These are phyloP conservation scores for Tachystola acroxantha DNA, from an alignment of 2,888 invertebrate genomes.

Conservation along the genomic window DNA sequence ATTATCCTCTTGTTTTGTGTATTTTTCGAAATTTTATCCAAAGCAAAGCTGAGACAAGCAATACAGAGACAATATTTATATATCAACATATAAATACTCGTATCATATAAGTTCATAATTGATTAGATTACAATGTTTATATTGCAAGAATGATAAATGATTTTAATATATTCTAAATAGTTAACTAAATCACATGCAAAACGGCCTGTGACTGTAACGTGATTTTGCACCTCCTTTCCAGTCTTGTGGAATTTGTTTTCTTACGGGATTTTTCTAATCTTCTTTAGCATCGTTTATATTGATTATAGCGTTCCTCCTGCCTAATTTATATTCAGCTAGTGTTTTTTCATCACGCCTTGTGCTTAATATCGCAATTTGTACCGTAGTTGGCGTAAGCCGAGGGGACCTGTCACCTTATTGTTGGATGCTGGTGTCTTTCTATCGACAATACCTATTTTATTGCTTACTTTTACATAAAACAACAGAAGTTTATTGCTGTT, in stretches of 20 bases:
- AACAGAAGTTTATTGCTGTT: constrained; percentile 49
- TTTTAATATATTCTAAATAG: no score
- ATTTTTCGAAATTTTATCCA: no score
- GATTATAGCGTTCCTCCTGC: constrained; percentile 74
- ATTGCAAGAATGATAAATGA: no score
- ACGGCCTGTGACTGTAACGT: no score
- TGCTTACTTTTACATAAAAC: constrained; percentile 56
- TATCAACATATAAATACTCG: no score
- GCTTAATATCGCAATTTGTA: constrained; percentile 78
- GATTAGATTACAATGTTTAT: no score
- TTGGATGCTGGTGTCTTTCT: constrained; percentile 53
- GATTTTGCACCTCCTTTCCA: constrained; percentile 43
- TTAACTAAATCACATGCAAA: no score
- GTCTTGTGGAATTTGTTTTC: constrained; percentile 71
- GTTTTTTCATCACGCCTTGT: constrained; percentile 78
- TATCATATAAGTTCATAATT: no score
- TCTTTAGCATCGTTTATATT: constrained; percentile 78
- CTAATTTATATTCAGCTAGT: constrained; percentile 79
- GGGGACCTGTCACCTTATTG: constrained; percentile 69
- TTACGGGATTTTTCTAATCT: constrained; percentile 77
- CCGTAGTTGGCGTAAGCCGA: constrained; percentile 73
- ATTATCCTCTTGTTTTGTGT: no score
- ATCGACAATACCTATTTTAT: constrained; percentile 58
- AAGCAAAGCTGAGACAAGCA: no score
- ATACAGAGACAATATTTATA: no score